These are phyloP conservation scores for Podarcis lilfordi DNA, from an alignment of 2,797 vertebrate genomes.

Conservation along the genomic window DNA sequence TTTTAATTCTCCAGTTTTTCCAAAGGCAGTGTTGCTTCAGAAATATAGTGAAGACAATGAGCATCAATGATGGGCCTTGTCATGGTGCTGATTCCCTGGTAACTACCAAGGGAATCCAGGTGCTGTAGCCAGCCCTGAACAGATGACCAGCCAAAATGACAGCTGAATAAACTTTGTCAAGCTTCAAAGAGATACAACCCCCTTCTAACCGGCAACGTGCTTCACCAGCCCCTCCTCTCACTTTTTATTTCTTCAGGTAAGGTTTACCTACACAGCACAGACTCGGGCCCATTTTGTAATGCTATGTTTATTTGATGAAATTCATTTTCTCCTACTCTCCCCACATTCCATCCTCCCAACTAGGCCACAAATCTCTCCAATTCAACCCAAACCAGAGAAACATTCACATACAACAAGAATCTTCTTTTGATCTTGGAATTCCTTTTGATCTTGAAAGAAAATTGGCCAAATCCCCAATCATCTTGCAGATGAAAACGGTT, in stretches of 20 bases:
- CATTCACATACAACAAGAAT: neutral
- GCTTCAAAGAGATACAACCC: neutral
- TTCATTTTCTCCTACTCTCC: neutral
- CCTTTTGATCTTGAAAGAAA: slow-evolving; percentile 23
- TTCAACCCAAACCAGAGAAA: neutral
- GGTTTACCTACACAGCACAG: neutral
- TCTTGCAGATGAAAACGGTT: slow-evolving; percentile 14
- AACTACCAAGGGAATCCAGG: too few relatives aligned
- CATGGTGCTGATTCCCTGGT: too few relatives aligned
- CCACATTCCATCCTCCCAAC: neutral
- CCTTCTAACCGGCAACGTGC: neutral
- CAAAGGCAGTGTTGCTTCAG: too few relatives aligned
- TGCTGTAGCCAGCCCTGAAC: too few relatives aligned
- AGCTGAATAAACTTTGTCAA: neutral
- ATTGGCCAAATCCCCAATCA: neutral
- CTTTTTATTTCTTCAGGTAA: neutral
- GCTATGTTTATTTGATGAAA: neutral
- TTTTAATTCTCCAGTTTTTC: too few relatives aligned
- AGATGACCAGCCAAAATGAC: neutral
- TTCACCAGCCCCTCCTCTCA: neutral
- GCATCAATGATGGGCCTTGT: too few relatives aligned
- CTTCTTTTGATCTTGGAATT: slow-evolving; percentile 15
- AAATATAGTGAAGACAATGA: too few relatives aligned
- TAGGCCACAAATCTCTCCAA: neutral
- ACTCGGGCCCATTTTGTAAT: neutral